Conservation (phyloP, 2,888 invertebrate genomes). For the Drosophila merina region DNA sequence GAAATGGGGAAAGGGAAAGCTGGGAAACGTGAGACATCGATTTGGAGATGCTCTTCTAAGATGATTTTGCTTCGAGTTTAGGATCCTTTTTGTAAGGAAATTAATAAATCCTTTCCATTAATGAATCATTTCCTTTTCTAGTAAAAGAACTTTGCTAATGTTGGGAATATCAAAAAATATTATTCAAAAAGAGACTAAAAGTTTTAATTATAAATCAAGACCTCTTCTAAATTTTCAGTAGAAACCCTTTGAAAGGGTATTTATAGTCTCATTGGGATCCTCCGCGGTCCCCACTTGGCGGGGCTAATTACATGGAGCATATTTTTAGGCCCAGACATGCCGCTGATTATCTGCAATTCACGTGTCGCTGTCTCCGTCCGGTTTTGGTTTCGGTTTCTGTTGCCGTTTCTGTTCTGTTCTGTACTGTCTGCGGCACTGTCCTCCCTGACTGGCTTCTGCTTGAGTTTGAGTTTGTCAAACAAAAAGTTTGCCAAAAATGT, state of each 20-base stretch:
- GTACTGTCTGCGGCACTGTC: conserved; percentile 12
- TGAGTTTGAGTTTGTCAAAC: conserved; percentile 36
- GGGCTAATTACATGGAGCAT: conserved; percentile 79
- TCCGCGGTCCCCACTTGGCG: conserved; percentile 54
- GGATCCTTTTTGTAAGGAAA: neutral
- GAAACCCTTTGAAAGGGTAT: conserved; percentile 17
- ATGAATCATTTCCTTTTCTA: too few relatives aligned
- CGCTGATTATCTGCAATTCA: conserved; percentile 76
- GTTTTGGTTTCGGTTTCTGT: conserved; percentile 9
- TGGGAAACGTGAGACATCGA: neutral
- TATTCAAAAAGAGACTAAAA: too few relatives aligned
- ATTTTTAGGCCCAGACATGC: conserved; percentile 77
- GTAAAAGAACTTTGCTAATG: too few relatives aligned
- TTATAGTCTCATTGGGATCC: neutral
- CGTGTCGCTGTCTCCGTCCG: conserved; percentile 58
- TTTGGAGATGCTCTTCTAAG: conserved; percentile 36
- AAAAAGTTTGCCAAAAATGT: conserved; percentile 62
- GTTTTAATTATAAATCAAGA: too few relatives aligned
- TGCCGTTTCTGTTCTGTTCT: conserved; percentile 10
- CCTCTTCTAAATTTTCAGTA: neutral
- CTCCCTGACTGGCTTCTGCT: conserved; percentile 13
- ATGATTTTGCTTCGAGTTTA: neutral
- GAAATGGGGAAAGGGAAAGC: conserved; percentile 42
- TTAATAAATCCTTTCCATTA: neutral
- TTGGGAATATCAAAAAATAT: too few relatives aligned